phyloP scores from a whole-genome alignment of 2,888 invertebrate species.

The Parascotia fuliginaria region DNA sequence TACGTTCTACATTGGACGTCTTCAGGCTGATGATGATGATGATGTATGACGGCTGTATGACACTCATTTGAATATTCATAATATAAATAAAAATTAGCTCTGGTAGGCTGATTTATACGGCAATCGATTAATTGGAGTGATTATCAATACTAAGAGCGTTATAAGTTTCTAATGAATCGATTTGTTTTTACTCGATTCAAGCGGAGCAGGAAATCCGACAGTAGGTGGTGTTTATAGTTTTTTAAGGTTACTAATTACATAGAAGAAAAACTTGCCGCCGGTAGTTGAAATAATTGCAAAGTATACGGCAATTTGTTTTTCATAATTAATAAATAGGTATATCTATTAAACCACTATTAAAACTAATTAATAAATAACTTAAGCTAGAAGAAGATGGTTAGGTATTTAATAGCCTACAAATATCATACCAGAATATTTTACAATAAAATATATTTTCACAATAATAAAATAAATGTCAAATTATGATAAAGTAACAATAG shows the following conservation, averaged over 20 bases:
- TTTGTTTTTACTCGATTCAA: conserved; percentile 19
- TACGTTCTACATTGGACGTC: no score
- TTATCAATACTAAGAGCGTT: conserved; percentile 15
- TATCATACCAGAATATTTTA: background rate
- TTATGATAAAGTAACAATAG: no score
- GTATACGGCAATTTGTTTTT: no score
- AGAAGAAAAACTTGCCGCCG: background rate
- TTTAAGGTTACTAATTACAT: background rate
- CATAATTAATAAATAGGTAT: no score
- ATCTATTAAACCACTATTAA: no score
- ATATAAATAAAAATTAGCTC: conserved; percentile 6
- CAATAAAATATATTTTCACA: background rate
- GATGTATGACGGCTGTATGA: no score
- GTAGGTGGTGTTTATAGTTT: background rate
- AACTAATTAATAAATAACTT: no score
- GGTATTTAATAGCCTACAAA: background rate
- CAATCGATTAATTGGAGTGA: conserved; percentile 10
- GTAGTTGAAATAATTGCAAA: background rate
- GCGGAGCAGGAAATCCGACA: conserved; percentile 29
- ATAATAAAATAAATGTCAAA: no score
- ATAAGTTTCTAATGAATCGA: conserved; percentile 26
- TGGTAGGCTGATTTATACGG: conserved; percentile 17
- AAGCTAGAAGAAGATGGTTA: background rate
- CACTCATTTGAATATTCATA: no score
- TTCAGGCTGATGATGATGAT: no score